Evolutionary conservation across 2,888 invertebrate species (phyloP).

Genomic region (Trichogramma dendrolimi): DNA sequence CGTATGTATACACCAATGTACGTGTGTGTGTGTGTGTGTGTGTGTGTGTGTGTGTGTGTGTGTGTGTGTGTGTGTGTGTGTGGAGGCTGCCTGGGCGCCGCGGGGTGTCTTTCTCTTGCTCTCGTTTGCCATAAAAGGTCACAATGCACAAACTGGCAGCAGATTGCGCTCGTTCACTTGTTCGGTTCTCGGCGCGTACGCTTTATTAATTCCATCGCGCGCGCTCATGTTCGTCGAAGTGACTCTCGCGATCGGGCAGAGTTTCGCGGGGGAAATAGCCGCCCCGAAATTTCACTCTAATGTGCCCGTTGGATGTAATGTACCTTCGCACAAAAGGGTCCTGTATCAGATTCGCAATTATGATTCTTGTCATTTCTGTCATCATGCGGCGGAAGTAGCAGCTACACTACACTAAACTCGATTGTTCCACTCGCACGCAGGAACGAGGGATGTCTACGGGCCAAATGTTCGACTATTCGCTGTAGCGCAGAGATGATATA

Average conservation of each 20-base stretch:
- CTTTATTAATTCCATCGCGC: conserved; percentile 51
- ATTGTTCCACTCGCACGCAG: background rate
- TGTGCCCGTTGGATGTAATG: conserved; percentile 22
- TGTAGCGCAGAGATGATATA: background rate
- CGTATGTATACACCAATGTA: too few relatives aligned
- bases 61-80: too few relatives aligned
- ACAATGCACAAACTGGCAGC: background rate
- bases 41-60: too few relatives aligned
- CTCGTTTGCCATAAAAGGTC: background rate
- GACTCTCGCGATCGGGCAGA: background rate
- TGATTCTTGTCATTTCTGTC: background rate
- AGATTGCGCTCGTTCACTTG: conserved; percentile 20
- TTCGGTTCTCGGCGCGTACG: conserved; percentile 36
- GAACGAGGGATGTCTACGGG: conserved; percentile 20
- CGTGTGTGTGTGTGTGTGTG: too few relatives aligned
- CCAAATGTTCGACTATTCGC: conserved; percentile 27
- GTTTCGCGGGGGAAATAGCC: background rate
- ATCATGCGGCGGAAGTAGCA: too few relatives aligned
- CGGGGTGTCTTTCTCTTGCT: conserved; percentile 31
- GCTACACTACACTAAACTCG: too few relatives aligned
- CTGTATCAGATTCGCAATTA: conserved; percentile 20
- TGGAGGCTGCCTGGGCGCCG: conserved; percentile 30
- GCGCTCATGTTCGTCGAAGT: conserved; percentile 14
- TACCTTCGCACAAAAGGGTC: too few relatives aligned
- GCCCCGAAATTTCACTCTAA: conserved; percentile 39